Evolutionary conservation across 2,888 invertebrate species (phyloP).

Genomic region (Uropetala carovei): DNA sequence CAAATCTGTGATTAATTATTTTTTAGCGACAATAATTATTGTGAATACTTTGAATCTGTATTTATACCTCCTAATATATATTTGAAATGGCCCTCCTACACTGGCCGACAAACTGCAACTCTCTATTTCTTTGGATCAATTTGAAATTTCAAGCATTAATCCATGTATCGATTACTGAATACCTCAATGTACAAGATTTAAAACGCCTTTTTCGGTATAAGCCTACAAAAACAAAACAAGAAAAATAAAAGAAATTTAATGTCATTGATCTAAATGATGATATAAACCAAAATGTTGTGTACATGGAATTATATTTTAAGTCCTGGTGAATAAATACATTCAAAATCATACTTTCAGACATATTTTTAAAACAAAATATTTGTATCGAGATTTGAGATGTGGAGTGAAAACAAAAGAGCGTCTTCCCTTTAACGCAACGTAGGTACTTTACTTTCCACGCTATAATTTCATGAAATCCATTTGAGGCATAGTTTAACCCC

Average conservation of each 20-base stretch:
- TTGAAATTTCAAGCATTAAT: constrained; percentile 39
- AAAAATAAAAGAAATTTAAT: constrained; percentile 45
- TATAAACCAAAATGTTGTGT: constrained; percentile 36
- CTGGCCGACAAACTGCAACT: constrained; percentile 35
- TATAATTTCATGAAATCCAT: no score
- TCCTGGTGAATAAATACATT: constrained; percentile 52
- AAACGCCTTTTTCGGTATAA: constrained; percentile 59
- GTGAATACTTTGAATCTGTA: constrained; percentile 55
- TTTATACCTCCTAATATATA: not conserved
- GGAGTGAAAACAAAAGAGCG: no score
- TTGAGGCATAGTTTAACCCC: no score
- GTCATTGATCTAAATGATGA: constrained; percentile 48
- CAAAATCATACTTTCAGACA: not conserved
- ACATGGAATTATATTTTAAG: constrained; percentile 62
- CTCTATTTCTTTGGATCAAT: constrained; percentile 15
- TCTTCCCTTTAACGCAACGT: no score
- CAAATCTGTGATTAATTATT: constrained; percentile 63
- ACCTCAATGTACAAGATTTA: constrained; percentile 59
- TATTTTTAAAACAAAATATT: not conserved
- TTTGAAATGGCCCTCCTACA: not conserved
- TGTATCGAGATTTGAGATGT: no score
- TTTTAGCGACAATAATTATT: constrained; percentile 62
- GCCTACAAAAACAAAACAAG: constrained; percentile 31
- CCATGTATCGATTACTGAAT: constrained; percentile 36
- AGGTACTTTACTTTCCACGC: no score